A percentile compares a stretch with the other conserved stretches of the same genome.
phyloP scores from a whole-genome alignment of 1,140 invertebrate species.

The Drosophila littoralis region DNA sequence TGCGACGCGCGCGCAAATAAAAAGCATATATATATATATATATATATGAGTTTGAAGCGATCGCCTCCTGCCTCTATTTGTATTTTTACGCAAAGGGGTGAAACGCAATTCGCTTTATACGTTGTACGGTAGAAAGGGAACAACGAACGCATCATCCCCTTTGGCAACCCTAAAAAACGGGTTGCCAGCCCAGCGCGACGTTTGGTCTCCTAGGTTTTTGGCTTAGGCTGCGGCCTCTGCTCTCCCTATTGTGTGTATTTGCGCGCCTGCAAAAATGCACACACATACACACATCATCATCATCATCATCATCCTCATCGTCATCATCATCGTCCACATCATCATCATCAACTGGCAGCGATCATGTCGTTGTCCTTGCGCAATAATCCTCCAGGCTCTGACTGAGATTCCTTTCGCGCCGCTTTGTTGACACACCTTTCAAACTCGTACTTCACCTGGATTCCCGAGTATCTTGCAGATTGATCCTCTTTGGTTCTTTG shows the following conservation, averaged over 20 bases:
- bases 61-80: slow-evolving; percentile 63
- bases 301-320: neutral
- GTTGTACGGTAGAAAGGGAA: slow-evolving; percentile 32
- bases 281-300: slow-evolving; percentile 10
- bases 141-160: slow-evolving; percentile 55
- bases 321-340: slow-evolving; percentile 11
- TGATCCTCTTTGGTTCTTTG: slow-evolving; percentile 27
- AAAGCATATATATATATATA: too few species aligned
- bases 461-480: slow-evolving; percentile 14
- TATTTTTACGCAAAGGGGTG: slow-evolving; percentile 72
- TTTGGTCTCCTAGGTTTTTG: slow-evolving; percentile 47
- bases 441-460: neutral
- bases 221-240: neutral
- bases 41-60: slow-evolving; percentile 53
- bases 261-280: slow-evolving; percentile 52
- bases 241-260: slow-evolving; percentile 66
- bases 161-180: slow-evolving; percentile 64
- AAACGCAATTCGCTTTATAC: slow-evolving; percentile 66
- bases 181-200: slow-evolving; percentile 43
- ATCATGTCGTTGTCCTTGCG: slow-evolving; percentile 71
- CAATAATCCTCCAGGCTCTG: slow-evolving; percentile 62
- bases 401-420: slow-evolving; percentile 32
- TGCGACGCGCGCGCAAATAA: slow-evolving; percentile 45
- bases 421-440: slow-evolving; percentile 49
- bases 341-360: slow-evolving; percentile 40